phyloP scores from a whole-genome alignment of 2,888 invertebrate genomes.

The Ormyrus thymus region DNA sequence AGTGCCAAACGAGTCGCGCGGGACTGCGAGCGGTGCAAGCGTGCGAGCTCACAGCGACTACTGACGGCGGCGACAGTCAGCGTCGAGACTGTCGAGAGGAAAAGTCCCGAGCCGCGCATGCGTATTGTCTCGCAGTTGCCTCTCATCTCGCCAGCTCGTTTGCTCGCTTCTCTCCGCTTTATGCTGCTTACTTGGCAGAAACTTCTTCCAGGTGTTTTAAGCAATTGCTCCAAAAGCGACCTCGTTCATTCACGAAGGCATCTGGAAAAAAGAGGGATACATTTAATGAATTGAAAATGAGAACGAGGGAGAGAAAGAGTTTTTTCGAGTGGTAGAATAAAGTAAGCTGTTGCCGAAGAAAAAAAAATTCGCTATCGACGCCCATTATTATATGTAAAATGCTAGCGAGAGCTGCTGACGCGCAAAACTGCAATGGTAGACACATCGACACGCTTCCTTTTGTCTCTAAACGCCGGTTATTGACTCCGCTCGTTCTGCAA shows the following conservation, averaged over 20 bases:
- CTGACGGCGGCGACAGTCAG: conserved; percentile 42
- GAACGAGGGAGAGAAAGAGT: too few relatives aligned
- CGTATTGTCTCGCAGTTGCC: conserved; percentile 39
- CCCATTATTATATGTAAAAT: conserved; percentile 5
- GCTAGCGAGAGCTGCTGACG: not conserved
- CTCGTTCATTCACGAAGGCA: too few relatives aligned
- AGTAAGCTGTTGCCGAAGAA: not conserved
- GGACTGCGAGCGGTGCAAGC: too few relatives aligned
- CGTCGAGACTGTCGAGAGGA: conserved; percentile 45
- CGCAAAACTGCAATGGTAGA: not conserved
- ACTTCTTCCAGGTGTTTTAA: not conserved
- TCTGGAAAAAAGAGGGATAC: too few relatives aligned
- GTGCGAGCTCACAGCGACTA: conserved; percentile 41
- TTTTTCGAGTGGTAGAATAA: not conserved
- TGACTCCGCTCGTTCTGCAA: conserved; percentile 42
- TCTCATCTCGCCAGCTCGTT: not conserved
- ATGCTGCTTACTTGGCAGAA: not conserved
- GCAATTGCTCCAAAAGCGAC: not conserved
- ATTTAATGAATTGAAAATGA: too few relatives aligned
- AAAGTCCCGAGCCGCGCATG: conserved; percentile 59
- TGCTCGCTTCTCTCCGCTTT: not conserved
- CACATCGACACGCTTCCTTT: conserved; percentile 35
- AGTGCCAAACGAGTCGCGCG: not conserved
- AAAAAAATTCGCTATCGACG: not conserved
- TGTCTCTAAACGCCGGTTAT: conserved; percentile 44